These are phyloP conservation scores for Drosophila subsilvestris DNA, from an alignment of 2,888 invertebrate genomes.

Conservation along the genomic window DNA sequence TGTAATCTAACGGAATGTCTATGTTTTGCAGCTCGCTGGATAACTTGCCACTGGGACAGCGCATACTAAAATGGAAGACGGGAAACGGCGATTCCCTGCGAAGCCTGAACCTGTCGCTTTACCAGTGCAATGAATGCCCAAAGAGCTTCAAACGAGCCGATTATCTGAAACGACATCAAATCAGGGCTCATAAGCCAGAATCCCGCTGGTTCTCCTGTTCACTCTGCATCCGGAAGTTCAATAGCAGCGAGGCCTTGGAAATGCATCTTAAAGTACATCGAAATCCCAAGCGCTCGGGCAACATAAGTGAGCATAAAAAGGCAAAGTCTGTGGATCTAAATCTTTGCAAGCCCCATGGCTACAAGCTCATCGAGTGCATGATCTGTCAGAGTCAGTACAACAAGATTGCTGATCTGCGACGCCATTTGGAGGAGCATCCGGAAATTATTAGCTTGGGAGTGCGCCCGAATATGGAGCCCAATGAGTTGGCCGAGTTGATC, in stretches of 20 bases:
- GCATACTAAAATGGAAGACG: constrained; percentile 54
- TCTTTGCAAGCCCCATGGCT: constrained; percentile 81
- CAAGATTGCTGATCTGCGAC: constrained; percentile 78
- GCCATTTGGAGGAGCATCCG: constrained; percentile 79
- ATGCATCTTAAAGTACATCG: constrained; percentile 76
- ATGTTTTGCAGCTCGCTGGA: constrained; percentile 55
- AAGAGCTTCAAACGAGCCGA: constrained; percentile 77
- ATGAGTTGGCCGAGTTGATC: constrained; percentile 70
- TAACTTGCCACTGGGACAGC: constrained; percentile 54
- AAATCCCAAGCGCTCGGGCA: constrained; percentile 76
- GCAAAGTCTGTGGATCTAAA: constrained; percentile 71
- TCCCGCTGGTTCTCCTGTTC: constrained; percentile 75
- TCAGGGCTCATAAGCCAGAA: constrained; percentile 65
- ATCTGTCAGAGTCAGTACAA: constrained; percentile 82
- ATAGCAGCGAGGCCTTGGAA: constrained; percentile 71
- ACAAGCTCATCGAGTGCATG: constrained; percentile 83
- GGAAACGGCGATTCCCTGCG: neutral
- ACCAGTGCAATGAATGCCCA: constrained; percentile 75
- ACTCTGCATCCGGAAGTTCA: constrained; percentile 72
- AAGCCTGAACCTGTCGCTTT: constrained; percentile 24
- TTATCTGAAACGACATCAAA: constrained; percentile 76
- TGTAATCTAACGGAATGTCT: neutral
- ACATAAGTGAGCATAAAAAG: constrained; percentile 64
- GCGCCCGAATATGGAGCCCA: constrained; percentile 49
- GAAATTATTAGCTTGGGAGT: constrained; percentile 60